Percentiles rank a stretch among this genome's conserved stretches.
Conservation (phyloP, 2,888 invertebrate genomes). For the Trilocha varians region DNA sequence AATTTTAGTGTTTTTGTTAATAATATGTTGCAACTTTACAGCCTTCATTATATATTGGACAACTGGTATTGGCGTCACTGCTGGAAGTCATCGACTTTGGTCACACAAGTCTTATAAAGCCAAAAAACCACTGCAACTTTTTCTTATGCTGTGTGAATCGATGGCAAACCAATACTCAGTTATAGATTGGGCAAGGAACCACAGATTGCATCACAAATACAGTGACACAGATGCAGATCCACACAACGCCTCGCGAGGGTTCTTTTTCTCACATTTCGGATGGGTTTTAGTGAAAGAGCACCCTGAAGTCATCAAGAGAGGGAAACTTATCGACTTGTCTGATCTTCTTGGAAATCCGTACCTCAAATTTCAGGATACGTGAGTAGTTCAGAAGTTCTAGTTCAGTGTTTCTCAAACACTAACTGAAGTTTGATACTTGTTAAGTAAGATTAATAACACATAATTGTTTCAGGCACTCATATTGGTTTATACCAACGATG, state of each 20-base stretch:
- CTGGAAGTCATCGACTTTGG: slow-evolving; percentile 29
- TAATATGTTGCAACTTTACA: no score
- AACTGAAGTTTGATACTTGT: neutral
- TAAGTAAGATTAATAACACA: neutral
- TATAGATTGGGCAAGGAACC: slow-evolving; percentile 24
- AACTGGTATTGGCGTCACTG: slow-evolving; percentile 18
- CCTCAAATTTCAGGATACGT: slow-evolving; percentile 79
- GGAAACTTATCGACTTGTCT: slow-evolving; percentile 77
- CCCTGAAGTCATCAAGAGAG: slow-evolving; percentile 79
- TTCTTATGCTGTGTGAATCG: slow-evolving; percentile 26
- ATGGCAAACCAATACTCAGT: slow-evolving; percentile 25
- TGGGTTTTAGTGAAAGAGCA: slow-evolving; percentile 85
- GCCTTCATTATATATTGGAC: slow-evolving; percentile 9
- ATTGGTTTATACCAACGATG: slow-evolving; percentile 7
- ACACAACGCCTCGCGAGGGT: slow-evolving; percentile 81
- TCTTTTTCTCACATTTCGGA: slow-evolving; percentile 88
- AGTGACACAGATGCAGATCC: no score
- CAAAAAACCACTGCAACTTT: slow-evolving; percentile 21
- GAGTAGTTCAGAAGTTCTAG: no score
- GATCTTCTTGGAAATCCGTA: slow-evolving; percentile 80
- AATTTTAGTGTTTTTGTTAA: no score
- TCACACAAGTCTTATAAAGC: slow-evolving; percentile 29
- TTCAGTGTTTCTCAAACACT: neutral
- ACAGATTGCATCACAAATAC: slow-evolving; percentile 31
- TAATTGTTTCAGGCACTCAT: slow-evolving; percentile 11